phyloP scores from a whole-genome alignment of 1,140 invertebrate genomes.

The Mercenaria mercenaria region DNA sequence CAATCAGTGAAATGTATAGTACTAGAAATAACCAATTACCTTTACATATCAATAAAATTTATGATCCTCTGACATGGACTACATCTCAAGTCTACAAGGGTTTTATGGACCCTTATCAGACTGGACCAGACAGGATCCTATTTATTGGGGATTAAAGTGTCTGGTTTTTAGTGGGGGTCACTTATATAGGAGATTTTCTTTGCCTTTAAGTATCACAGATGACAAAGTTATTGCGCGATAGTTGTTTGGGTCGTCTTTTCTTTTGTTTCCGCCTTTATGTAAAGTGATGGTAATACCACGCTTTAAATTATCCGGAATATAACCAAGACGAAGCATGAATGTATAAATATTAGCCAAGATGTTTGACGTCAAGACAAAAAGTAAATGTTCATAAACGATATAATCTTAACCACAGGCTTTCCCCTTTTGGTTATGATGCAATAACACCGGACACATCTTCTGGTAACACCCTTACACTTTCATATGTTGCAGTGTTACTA shows the following conservation, averaged over 20 bases:
- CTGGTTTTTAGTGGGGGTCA: no score
- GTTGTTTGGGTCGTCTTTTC: conserved; percentile 24
- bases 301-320: conserved; percentile 9
- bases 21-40: no score
- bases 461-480: no score
- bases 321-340: not conserved
- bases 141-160: no score
- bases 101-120: no score
- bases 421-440: not conserved
- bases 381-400: not conserved
- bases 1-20: no score
- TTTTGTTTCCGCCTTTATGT: conserved; percentile 25
- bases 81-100: no score
- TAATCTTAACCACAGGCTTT: not conserved
- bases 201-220: not conserved
- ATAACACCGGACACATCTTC: not conserved
- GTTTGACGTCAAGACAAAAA: not conserved
- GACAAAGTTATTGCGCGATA: conserved; percentile 32
- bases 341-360: not conserved
- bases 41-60: no score
- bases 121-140: no score
- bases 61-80: no score
- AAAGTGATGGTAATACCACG: conserved; percentile 1
- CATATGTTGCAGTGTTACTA: no score
- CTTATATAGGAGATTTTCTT: no score